Evolutionary conservation across 2,113 vertebrate species (phyloP).

Genomic region (Thomomys bottae): DNA sequence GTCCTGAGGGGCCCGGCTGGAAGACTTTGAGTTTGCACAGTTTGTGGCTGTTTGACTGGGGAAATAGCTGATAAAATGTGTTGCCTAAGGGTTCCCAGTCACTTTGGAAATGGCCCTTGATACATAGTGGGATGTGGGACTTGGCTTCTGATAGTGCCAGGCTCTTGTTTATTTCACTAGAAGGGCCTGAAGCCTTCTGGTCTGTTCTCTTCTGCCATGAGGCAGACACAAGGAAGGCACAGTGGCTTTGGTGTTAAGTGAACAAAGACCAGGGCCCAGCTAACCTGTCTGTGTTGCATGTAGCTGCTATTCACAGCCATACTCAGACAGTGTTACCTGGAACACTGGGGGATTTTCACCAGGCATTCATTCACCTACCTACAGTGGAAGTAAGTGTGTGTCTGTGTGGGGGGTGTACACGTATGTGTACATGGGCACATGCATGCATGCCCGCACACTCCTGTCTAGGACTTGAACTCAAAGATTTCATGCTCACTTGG

Average conservation of each 20-base stretch:
- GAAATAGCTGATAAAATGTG: neutral
- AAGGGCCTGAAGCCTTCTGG: neutral
- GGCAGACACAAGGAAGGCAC: neutral
- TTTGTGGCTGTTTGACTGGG: neutral
- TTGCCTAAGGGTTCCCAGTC: neutral
- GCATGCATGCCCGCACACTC: no score
- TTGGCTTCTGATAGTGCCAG: neutral
- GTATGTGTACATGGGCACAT: no score
- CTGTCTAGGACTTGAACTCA: no score
- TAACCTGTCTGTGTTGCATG: neutral
- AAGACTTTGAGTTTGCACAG: neutral
- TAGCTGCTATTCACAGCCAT: no score
- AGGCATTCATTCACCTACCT: neutral
- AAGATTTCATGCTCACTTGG: no score
- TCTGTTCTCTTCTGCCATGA: neutral
- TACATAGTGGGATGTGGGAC: neutral
- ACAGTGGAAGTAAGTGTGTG: neutral
- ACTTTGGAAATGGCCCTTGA: neutral
- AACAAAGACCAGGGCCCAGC: neutral
- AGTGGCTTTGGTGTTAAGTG: neutral
- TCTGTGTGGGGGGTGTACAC: no score
- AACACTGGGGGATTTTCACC: neutral
- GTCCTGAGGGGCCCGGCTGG: neutral
- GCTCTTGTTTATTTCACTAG: slow-evolving; percentile 13
- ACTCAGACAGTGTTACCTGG: no score